Evolutionary conservation across 2,797 vertebrate genomes (phyloP), one percentile per base, ranked within the genome.

Genomic region (Melanotaenia nigrans): DNA sequence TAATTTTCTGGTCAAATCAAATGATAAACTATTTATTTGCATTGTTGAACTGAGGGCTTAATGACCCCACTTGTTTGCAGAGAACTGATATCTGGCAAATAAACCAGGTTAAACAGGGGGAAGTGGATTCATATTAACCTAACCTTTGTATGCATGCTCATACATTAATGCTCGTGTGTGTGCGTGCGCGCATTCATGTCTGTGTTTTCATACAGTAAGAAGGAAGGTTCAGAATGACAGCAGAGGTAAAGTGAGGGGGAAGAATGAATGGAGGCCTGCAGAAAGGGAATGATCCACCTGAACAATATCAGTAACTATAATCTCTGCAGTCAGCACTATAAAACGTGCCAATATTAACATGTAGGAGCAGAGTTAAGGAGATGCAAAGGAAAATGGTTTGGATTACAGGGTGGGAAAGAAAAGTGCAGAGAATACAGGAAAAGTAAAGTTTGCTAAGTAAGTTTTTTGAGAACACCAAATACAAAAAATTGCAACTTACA

Each of bases 331-430:
- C 54, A 72, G 42, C 0, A 3, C 64, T 67, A 58, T 53, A 68
- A 68, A 68, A 63, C 73, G 59, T 61, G 66, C 58, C 69, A 75
- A 81, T 51, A 79, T 45, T 61, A 76, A 70, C n/a, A 53, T 73
- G 78, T n/a, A 28, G 35, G 53, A 79, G 57, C 51, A 53, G 68
- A 66, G 77, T 8, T 13, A 40, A 62, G 59, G 51, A 66, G 57
- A 76, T 66, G 68, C 36, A 68, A 68, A 85, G 67, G 32, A 62
- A 65, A 77, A 77, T 56, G 38, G 54, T 80, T 69, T 61, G 80
- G 78, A 85, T 77, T 65, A 82, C 47, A 75, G 33, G 66, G 62
- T 42, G 65, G n/a, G 63, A 68, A 55, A 65, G 73, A 81, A 80
- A 71, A 66, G 61, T 68, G 38, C 69, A 81, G 71, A 79, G 33